These are phyloP conservation scores for Lasioglossum figueresi DNA, from an alignment of 2,888 invertebrate genomes.

Conservation along the genomic window DNA sequence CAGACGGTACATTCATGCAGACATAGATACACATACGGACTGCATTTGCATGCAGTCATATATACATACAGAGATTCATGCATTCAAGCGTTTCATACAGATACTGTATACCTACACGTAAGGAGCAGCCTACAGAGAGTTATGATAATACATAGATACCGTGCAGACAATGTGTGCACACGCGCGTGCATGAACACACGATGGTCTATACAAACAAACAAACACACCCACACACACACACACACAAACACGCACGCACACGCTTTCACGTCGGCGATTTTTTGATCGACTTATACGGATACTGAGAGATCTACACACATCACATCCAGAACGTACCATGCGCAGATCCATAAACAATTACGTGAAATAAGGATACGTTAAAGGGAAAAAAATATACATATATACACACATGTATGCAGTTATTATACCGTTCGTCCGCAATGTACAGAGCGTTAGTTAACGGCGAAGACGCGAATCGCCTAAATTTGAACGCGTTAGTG, in stretches of 20 bases:
- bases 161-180: constrained; percentile 1
- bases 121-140: background rate
- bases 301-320: background rate
- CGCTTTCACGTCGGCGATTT: constrained; percentile 34
- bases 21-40: background rate
- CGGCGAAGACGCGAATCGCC: constrained; percentile 35
- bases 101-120: background rate
- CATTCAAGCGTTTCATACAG: background rate
- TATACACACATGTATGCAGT: constrained; percentile 67
- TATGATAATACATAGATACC: background rate
- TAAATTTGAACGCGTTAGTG: constrained; percentile 40
- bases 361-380: constrained; percentile 41
- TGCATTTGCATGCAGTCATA: background rate
- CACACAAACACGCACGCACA: constrained; percentile 25
- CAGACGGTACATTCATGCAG: background rate
- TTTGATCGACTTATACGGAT: constrained; percentile 30
- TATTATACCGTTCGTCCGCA: constrained; percentile 70
- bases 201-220: background rate
- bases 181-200: background rate
- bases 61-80: background rate
- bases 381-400: constrained; percentile 45
- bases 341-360: constrained; percentile 29
- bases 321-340: constrained; percentile 29
- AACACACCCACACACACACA: background rate
- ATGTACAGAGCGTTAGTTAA: constrained; percentile 69